Evolutionary conservation across 2,113 vertebrate genomes (phyloP), one percentile per base, ranked within the genome.

Genomic region (Ceratotherium simum): DNA sequence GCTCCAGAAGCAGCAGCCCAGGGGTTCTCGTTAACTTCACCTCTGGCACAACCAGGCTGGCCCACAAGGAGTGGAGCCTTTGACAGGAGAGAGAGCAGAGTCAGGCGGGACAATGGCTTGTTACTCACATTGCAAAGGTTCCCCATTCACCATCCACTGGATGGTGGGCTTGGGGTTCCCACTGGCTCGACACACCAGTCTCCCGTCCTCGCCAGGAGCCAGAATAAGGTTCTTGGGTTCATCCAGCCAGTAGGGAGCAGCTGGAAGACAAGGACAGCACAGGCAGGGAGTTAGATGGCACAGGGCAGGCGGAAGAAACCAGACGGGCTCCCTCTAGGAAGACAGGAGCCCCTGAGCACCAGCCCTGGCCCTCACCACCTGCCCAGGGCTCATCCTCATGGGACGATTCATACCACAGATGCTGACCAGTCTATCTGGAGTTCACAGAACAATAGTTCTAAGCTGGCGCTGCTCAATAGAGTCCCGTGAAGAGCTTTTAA

Each of bases 161-260:
- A 99, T 99, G 1, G 97, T 98, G 0, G 99, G 99, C 82, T 99
- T 99, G n/a, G 99, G 99, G 97, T 99, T 99, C 20, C 99, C 99
- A 0, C 99, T 99, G 97, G 99, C 99, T 21, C 99, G 99, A 97
- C 99, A 99, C 91, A 99, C 99, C 62, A 99, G 98, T 10, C 99
- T 99, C 18, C 99, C 99, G 0, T 99, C 99, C 97, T 99, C 99
- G 0, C 99, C 99, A 0, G 99, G 99, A 48, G 99, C 99, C 58
- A 99, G 98, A 80, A 99, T 99, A 65, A 99, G 98, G 96, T 99
- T 99, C 54, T 99, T 98, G 2, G 99, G 99, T 92, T 99, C 99
- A 4, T 99, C 99, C 95, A 99, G 97, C 99, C 99, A 99, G 95
- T 99, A 99, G 1, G 99, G 99, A 96, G 99, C 99, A 98, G 99